Evolutionary conservation across 2,888 invertebrate species (phyloP).

Genomic region (Phlogophora meticulosa): DNA sequence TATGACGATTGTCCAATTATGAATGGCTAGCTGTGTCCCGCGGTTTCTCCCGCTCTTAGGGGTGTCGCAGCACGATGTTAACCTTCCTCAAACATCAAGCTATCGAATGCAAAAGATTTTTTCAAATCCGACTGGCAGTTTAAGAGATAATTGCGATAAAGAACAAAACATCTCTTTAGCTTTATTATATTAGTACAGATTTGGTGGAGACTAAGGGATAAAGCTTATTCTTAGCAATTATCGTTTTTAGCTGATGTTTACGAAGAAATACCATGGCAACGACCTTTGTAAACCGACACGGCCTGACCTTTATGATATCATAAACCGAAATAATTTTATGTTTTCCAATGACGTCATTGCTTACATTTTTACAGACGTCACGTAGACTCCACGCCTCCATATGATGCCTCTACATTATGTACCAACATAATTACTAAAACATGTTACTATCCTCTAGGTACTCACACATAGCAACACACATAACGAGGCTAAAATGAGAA

Average conservation of each 20-base stretch:
- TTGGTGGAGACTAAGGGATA: no score
- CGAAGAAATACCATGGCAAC: conserved; percentile 11
- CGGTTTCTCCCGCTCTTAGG: no score
- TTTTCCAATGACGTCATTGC: conserved; percentile 22
- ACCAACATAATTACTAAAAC: conserved; percentile 17
- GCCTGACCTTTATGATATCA: conserved; percentile 31
- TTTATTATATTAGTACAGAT: no score
- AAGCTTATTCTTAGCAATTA: background rate
- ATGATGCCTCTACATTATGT: background rate
- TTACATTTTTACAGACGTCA: conserved; percentile 8
- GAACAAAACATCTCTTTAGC: no score
- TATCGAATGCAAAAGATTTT: no score
- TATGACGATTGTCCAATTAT: no score
- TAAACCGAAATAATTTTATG: conserved; percentile 15
- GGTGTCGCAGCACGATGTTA: no score
- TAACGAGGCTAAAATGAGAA: background rate
- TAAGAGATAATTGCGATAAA: no score
- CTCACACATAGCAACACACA: background rate
- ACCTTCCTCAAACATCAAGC: no score
- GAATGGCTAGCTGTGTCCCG: no score
- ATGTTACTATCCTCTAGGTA: background rate
- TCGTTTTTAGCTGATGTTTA: conserved; percentile 7
- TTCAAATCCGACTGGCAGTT: no score
- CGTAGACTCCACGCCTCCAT: background rate
- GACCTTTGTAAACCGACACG: conserved; percentile 15